Conservation (phyloP, 1,140 invertebrate genomes). For the Rhopalosiphum maidis region DNA sequence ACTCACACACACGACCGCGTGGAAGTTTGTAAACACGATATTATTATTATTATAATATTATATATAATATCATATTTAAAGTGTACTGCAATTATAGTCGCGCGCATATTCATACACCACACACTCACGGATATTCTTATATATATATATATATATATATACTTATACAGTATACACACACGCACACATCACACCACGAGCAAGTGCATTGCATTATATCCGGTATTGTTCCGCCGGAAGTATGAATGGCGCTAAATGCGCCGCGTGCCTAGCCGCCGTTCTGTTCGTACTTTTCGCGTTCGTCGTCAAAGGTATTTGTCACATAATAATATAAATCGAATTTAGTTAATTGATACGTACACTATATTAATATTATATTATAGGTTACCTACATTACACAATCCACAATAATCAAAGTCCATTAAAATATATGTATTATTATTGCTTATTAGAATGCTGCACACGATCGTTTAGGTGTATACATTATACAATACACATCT, state of each 20-base stretch:
- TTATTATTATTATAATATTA: background rate
- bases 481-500: too few relatives aligned
- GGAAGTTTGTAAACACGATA: slow-evolving; percentile 1
- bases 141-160: background rate
- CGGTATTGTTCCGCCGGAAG: slow-evolving; percentile 31
- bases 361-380: background rate
- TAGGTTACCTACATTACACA: background rate
- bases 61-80: background rate
- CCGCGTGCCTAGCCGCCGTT: slow-evolving; percentile 53
- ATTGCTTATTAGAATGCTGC: background rate
- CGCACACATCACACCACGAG: background rate
- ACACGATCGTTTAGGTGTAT: background rate
- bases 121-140: background rate
- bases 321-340: background rate
- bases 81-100: background rate
- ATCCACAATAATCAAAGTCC: background rate
- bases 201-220: background rate
- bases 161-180: background rate
- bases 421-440: background rate
- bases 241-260: slow-evolving; percentile 57
- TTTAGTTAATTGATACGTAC: background rate
- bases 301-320: slow-evolving; percentile 54
- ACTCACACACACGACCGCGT: background rate
- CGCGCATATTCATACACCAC: background rate
- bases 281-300: slow-evolving; percentile 49